A percentile compares a stretch with the other conserved stretches of the same genome.
Evolutionary conservation across 2,797 vertebrate genomes (phyloP).

Genomic region (Toxotes lorentzi): DNA sequence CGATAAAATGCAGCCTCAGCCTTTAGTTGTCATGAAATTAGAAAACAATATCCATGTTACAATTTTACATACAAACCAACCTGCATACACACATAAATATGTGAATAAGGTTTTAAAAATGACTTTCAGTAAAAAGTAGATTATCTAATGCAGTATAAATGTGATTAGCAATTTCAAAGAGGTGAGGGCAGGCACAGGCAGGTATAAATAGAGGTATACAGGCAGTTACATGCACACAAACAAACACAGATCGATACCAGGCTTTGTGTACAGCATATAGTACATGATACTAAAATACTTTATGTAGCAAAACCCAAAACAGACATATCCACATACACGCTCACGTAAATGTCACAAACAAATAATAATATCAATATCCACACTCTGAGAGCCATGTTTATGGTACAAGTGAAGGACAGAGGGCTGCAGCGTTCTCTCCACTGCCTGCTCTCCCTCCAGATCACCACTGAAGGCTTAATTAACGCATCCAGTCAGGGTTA

Average conservation of each 20-base stretch:
- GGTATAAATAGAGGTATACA: not conserved
- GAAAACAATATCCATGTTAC: too few species aligned
- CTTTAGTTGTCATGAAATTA: too few species aligned
- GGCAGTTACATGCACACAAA: not conserved
- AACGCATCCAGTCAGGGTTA: slow-evolving; percentile 57
- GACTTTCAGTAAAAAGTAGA: too few species aligned
- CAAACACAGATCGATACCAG: not conserved
- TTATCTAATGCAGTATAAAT: too few species aligned
- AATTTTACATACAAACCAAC: too few species aligned
- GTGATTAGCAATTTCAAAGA: too few species aligned
- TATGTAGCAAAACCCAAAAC: not conserved
- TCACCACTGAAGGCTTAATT: slow-evolving; percentile 62
- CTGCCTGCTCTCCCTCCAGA: slow-evolving; percentile 25
- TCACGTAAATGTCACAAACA: slow-evolving; percentile 29
- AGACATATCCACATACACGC: not conserved
- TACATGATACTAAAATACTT: not conserved
- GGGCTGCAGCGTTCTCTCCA: slow-evolving; percentile 15
- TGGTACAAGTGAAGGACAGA: slow-evolving; percentile 40
- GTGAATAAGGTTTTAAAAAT: too few species aligned
- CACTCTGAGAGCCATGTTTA: slow-evolving; percentile 31
- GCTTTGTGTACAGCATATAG: not conserved
- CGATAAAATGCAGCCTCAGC: slow-evolving; percentile 3
- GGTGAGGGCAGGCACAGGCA: not conserved
- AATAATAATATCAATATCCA: slow-evolving; percentile 38
- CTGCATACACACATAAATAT: too few species aligned